These are phyloP conservation scores for Synanthedon tipuliformis DNA, from an alignment of 2,888 invertebrate species.

Conservation along the genomic window DNA sequence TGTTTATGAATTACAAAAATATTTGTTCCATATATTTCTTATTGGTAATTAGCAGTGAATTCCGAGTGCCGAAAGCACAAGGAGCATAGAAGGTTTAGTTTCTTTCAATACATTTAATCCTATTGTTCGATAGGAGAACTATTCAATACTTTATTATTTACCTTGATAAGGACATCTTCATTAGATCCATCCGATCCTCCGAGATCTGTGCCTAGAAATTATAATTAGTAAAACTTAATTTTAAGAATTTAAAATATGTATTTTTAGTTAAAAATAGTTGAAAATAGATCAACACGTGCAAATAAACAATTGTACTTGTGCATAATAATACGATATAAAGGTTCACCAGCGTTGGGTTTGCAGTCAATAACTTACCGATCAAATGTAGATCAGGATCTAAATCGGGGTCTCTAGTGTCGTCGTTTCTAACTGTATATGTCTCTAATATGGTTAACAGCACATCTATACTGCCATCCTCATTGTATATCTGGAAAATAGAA, in stretches of 20 bases:
- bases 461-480: constrained; percentile 55
- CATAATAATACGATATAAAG: too few species aligned
- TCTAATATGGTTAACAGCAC: constrained; percentile 64
- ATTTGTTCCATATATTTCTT: too few species aligned
- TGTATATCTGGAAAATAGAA: constrained; percentile 40
- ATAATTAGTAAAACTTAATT: constrained; percentile 4
- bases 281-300: too few species aligned
- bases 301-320: too few species aligned
- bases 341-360: too few species aligned
- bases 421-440: constrained; percentile 55
- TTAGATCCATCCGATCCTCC: constrained; percentile 66
- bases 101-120: too few species aligned
- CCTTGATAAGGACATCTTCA: constrained; percentile 79
- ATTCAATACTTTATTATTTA: constrained; percentile 18
- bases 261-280: too few species aligned
- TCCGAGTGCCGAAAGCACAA: too few species aligned
- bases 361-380: constrained; percentile 44
- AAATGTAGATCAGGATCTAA: constrained; percentile 46
- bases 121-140: too few species aligned
- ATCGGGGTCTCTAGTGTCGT: constrained; percentile 30
- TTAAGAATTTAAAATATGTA: not conserved
- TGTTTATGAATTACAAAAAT: too few species aligned
- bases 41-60: too few species aligned
- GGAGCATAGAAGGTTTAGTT: too few species aligned
- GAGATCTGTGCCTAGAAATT: constrained; percentile 47